Percentiles rank a stretch among this genome's conserved stretches.
phyloP scores from a whole-genome alignment of 2,113 vertebrate species.

The Coptodon bakossiorum region DNA sequence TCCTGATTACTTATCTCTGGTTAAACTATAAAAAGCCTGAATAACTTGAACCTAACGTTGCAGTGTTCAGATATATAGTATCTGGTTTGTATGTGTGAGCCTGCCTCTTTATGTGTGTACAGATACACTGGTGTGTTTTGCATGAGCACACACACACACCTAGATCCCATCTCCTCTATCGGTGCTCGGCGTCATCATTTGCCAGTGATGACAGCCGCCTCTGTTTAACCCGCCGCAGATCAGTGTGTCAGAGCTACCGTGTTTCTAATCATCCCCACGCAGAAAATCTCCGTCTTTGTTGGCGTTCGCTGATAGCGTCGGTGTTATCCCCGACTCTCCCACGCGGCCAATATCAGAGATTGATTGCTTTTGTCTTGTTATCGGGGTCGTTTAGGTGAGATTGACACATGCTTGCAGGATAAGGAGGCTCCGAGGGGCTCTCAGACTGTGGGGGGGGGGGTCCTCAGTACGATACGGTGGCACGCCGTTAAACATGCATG shows the following conservation, averaged over 20 bases:
- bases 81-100: neutral
- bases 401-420: constrained; percentile 46
- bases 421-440: constrained; percentile 25
- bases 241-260: constrained; percentile 29
- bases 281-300: constrained; percentile 50
- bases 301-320: constrained; percentile 30
- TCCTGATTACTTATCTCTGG: neutral
- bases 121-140: neutral
- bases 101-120: neutral
- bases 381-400: constrained; percentile 51
- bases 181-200: constrained; percentile 34
- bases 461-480: neutral
- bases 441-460: neutral
- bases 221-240: constrained; percentile 41
- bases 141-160: neutral
- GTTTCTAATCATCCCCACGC: constrained; percentile 48
- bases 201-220: constrained; percentile 45
- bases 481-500: constrained; percentile 50
- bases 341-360: constrained; percentile 48
- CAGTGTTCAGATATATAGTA: neutral
- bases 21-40: neutral
- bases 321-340: constrained; percentile 20
- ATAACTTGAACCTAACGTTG: neutral
- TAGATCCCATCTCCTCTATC: constrained; percentile 47
- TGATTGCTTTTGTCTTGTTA: constrained; percentile 62